Conservation (phyloP, 2,888 invertebrate species). For the Netelia virgata region DNA sequence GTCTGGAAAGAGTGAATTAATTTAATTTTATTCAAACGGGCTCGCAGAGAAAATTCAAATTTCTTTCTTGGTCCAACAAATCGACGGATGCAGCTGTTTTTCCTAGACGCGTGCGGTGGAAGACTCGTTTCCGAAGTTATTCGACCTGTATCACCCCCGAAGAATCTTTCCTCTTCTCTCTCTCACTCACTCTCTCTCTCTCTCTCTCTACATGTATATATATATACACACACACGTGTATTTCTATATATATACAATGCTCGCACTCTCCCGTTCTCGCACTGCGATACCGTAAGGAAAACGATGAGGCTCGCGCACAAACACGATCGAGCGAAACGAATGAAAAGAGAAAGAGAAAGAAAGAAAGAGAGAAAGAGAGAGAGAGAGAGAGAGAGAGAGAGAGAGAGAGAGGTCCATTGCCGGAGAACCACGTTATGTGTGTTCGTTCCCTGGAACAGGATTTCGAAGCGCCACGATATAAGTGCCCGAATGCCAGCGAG, state of each 20-base stretch:
- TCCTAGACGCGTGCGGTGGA: background rate
- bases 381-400: slow-evolving; percentile 15
- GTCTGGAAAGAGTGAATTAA: too few species aligned
- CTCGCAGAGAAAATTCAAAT: background rate
- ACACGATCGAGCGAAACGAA: slow-evolving; percentile 69
- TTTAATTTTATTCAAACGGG: too few species aligned
- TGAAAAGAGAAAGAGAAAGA: slow-evolving; percentile 59
- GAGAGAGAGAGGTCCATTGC: slow-evolving; percentile 42
- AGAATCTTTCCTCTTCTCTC: slow-evolving; percentile 10
- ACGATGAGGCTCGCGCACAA: slow-evolving; percentile 56
- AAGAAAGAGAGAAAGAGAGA: slow-evolving; percentile 22
- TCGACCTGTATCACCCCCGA: slow-evolving; percentile 22
- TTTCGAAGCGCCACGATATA: slow-evolving; percentile 52
- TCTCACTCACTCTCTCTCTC: background rate
- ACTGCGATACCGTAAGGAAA: slow-evolving; percentile 64
- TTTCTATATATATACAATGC: slow-evolving; percentile 23
- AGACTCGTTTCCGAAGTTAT: slow-evolving; percentile 33
- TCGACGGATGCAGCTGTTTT: slow-evolving; percentile 14
- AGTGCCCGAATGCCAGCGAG: slow-evolving; percentile 37
- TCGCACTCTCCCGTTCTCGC: slow-evolving; percentile 48
- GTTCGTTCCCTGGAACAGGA: slow-evolving; percentile 56
- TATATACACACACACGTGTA: too few species aligned
- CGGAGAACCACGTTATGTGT: slow-evolving; percentile 41
- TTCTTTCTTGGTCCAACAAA: slow-evolving; percentile 1
- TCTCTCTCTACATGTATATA: background rate